Conservation (phyloP, 2,797 vertebrate species). For the Typhlichthys subterraneus region DNA sequence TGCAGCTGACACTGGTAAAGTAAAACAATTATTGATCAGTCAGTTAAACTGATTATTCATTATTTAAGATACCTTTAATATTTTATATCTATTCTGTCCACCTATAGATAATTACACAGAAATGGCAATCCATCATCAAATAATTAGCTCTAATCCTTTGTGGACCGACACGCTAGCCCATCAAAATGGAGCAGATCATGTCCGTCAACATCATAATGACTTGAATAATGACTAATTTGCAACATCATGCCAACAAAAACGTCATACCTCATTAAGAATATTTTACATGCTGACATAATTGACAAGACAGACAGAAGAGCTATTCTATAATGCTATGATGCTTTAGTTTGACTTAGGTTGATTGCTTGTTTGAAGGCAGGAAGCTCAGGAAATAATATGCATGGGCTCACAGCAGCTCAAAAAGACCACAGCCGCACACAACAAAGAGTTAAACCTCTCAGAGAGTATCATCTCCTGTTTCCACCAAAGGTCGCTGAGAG, state of each 20-base stretch:
- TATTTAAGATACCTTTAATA: conserved; percentile 43
- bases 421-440: conserved; percentile 31
- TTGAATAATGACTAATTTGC: too few relatives aligned
- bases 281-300: not conserved
- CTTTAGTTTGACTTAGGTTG: too few relatives aligned
- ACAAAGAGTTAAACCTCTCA: conserved; percentile 63
- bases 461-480: conserved; percentile 59
- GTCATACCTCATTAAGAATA: not conserved
- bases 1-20: conserved; percentile 42
- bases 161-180: conserved; percentile 38
- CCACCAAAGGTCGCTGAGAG: conserved; percentile 73
- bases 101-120: conserved; percentile 41
- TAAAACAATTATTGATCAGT: conserved; percentile 48
- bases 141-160: conserved; percentile 40
- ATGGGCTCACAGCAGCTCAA: conserved; percentile 12
- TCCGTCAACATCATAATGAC: not conserved
- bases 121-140: conserved; percentile 58
- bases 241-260: not conserved
- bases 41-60: conserved; percentile 58
- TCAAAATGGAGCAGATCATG: conserved; percentile 57
- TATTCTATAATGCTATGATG: too few relatives aligned
- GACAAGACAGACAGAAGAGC: too few relatives aligned
- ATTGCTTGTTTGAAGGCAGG: too few relatives aligned
- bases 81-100: conserved; percentile 46
- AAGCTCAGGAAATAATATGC: not conserved